phyloP scores from a whole-genome alignment of 2,113 vertebrate species.

The Sus scrofa region T2T-Sscrofa CM000813.6:129139001-129139500 shows the following conservation, averaged over 20 bases:
- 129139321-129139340: background rate
- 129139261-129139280: background rate
- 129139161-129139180: no score
- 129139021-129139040: background rate
- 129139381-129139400: constrained; percentile 20
- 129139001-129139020: background rate
- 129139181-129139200: no score
- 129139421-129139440: background rate
- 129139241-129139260: background rate
- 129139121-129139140: no score
- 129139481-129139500: background rate
- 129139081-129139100: no score
- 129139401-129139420: background rate
- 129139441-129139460: background rate
- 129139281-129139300: constrained; percentile 1
- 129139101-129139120: no score
- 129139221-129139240: background rate
- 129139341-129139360: background rate
- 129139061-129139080: no score
- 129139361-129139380: background rate
- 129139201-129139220: background rate
- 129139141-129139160: no score
- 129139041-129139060: no score
- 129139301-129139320: background rate
- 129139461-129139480: constrained; percentile 45